Percentiles rank a stretch among this genome's conserved stretches.
Conservation (phyloP, 35 echinoderm and acorn worm species). For the Lytechinus variegatus region DNA sequence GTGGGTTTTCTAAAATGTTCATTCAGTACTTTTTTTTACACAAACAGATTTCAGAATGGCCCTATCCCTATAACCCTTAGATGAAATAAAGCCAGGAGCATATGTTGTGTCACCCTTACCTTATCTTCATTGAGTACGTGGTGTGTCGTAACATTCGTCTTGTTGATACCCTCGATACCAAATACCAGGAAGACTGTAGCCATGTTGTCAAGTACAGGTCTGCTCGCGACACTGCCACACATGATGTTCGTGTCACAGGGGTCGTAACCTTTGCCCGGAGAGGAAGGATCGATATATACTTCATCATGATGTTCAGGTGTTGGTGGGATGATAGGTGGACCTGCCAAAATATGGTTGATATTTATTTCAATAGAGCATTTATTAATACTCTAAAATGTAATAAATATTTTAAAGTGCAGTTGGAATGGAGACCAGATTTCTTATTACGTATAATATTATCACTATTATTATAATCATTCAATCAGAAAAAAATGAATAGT, state of each 20-base stretch:
- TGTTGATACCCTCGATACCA: constrained; percentile 63
- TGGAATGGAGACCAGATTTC: no score
- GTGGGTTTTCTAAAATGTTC: no score
- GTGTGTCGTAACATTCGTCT: constrained; percentile 41
- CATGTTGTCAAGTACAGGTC: constrained; percentile 71
- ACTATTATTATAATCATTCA: no score
- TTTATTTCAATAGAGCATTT: no score
- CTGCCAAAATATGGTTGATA: not conserved
- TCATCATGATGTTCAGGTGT: not conserved
- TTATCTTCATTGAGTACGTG: constrained; percentile 74
- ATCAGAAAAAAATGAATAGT: no score
- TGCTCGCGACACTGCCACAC: constrained; percentile 58
- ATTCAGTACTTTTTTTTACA: no score
- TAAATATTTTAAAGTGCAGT: no score
- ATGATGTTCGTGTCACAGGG: constrained; percentile 51
- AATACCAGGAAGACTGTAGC: constrained; percentile 87
- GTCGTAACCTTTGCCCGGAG: constrained; percentile 62
- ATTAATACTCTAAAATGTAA: no score
- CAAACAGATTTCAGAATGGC: no score
- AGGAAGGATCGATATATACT: not conserved
- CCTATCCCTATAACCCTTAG: no score
- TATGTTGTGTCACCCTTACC: constrained; percentile 29
- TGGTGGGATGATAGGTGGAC: not conserved
- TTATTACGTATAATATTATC: no score
- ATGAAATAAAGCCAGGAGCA: no score